phyloP scores from a whole-genome alignment of 2,797 vertebrate species.

The Molossus molossus region DNA sequence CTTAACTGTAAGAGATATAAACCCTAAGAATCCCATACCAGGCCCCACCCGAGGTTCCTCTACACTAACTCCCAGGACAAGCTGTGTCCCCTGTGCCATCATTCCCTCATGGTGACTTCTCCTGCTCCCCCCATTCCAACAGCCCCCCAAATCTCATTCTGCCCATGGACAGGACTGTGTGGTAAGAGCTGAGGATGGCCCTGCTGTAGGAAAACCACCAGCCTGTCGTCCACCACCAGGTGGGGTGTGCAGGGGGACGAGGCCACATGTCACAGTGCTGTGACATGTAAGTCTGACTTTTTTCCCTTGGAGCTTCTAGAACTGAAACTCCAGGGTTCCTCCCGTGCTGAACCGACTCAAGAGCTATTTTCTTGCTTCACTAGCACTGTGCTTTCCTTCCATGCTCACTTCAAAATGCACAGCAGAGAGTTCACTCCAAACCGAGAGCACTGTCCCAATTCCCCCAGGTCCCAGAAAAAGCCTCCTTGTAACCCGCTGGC shows the following conservation, averaged over 20 bases:
- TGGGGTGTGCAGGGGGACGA: accelerated
- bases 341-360: background rate
- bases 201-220: background rate
- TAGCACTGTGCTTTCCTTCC: background rate
- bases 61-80: background rate
- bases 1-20: background rate
- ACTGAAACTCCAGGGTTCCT: background rate
- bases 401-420: background rate
- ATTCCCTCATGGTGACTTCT: background rate
- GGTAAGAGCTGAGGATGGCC: background rate
- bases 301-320: background rate
- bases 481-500: background rate
- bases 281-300: background rate
- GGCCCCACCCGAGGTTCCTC: background rate
- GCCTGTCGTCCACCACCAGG: accelerated
- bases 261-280: background rate
- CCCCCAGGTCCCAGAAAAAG: background rate
- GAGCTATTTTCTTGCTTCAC: conserved; percentile 20
- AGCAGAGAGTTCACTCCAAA: conserved; percentile 16
- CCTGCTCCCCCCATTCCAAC: background rate
- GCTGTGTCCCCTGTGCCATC: too few species aligned
- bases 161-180: accelerated
- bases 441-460: background rate
- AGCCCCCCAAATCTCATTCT: background rate
- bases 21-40: background rate